Base-by-base conservation (phyloP, 2,797 vertebrate species). In the Lepus oiostolus region DNA sequence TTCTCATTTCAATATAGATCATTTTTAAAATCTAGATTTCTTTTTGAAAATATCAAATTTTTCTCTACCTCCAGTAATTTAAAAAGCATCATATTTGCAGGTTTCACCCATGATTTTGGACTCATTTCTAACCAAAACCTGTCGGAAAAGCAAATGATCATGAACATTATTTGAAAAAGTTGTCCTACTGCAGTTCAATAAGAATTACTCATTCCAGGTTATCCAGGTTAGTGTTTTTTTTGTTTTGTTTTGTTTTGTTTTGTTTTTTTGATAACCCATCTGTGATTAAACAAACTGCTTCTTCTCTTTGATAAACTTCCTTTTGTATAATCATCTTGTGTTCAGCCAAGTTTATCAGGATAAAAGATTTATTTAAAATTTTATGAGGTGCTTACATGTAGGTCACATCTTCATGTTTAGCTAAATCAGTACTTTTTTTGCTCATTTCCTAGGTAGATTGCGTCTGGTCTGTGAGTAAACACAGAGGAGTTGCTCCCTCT, bases 381-480 rank as follows among this genome's bases (percentile, higher is more conserved):
- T 98, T 97, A 97, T 98, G 97, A 96, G 86, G 75, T 95, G 96
- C 95, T 98, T 98, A 97, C 38, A 95, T 96, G 79, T 98, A 26
- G 1, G 92, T 98, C 97, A 97, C 97, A 98, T 98, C 97, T 93
- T 97, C 97, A 95, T 95, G 83, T 96, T 97, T 93, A 97, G 95
- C 75, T 96, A 98, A 97, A 98, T 97, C 97, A 96, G 97, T 97
- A 54, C 52, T 70, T 97, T 95, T 90, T 88, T 96, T 95, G 97
- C 97, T 98, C 96, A 97, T 98, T 98, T 98, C 94, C 96, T 98
- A 97, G 96, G 91, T 97, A 98, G 97, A 98, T 98, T 98, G 97
- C 96, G 97, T 98, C 98, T 98, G 97, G 95, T 98, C 97, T 98
- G 85, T 98, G 97, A 97, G 97, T 98, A 98, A 98, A 98, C 98